phyloP scores from a whole-genome alignment of 2,113 vertebrate genomes.

The Trinectes maculatus region DNA sequence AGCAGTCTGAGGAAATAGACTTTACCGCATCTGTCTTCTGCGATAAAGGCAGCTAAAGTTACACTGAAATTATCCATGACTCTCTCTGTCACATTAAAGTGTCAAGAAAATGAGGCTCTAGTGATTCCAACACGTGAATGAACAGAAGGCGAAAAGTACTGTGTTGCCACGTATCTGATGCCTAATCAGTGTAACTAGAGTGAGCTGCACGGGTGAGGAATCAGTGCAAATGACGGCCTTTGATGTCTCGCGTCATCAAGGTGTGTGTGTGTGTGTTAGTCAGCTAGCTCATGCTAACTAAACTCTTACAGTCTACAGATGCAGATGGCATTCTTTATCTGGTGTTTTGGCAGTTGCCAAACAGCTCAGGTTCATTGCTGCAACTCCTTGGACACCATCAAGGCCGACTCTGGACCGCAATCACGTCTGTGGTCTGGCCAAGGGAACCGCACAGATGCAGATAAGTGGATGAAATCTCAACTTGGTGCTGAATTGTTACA shows the following conservation, averaged over 20 bases:
- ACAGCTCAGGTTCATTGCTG: background rate
- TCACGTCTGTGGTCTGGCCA: background rate
- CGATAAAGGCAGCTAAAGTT: background rate
- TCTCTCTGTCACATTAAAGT: background rate
- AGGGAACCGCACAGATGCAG: background rate
- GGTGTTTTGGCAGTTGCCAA: background rate
- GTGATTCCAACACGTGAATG: background rate
- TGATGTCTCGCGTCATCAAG: no score
- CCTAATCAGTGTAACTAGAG: background rate
- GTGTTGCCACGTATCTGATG: background rate
- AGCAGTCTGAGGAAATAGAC: background rate
- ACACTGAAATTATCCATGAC: background rate
- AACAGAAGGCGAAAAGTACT: background rate
- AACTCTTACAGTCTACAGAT: no score
- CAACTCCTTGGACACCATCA: background rate
- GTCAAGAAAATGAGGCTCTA: background rate
- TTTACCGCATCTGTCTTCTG: background rate
- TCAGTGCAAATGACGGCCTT: no score
- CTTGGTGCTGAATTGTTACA: no score
- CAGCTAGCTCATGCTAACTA: no score
- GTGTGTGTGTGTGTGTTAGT: no score
- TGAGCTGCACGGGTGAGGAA: background rate
- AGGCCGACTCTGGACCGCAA: background rate
- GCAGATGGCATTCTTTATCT: no score
- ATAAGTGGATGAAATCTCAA: conserved; percentile 1